phyloP scores from a whole-genome alignment of 2,113 vertebrate species.

The Stigmatopora nigra region DNA sequence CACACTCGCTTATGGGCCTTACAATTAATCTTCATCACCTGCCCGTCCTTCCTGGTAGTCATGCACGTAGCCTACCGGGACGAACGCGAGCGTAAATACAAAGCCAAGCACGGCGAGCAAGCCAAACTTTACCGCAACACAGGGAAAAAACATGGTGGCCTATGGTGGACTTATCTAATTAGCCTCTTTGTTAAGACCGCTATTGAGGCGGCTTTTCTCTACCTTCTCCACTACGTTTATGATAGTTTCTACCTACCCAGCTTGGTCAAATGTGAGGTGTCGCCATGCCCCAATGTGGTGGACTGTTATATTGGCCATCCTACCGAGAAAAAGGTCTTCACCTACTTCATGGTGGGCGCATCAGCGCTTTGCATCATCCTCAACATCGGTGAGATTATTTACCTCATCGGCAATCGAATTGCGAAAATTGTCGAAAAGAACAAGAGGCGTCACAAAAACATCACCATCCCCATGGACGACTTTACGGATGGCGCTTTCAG shows the following conservation, averaged over 20 bases:
- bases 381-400: conserved; percentile 78
- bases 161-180: conserved; percentile 76
- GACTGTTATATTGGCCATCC: conserved; percentile 82
- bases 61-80: conserved; percentile 81
- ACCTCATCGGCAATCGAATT: conserved; percentile 74
- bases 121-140: conserved; percentile 66
- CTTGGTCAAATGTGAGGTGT: conserved; percentile 72
- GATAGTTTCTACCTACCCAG: conserved; percentile 75
- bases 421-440: conserved; percentile 27
- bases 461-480: neutral
- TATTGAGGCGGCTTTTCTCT: conserved; percentile 76
- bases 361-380: conserved; percentile 78
- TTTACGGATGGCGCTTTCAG: conserved; percentile 44
- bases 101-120: conserved; percentile 53
- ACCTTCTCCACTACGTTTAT: conserved; percentile 77
- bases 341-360: conserved; percentile 82
- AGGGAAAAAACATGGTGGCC: conserved; percentile 68
- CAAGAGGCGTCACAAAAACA: conserved; percentile 14
- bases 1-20: conserved; percentile 75
- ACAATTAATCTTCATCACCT: conserved; percentile 75
- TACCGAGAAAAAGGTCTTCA: conserved; percentile 83
- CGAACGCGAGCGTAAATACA: conserved; percentile 71
- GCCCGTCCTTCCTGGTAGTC: conserved; percentile 78
- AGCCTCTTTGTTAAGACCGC: conserved; percentile 78
- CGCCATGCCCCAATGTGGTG: conserved; percentile 76